Conservation (phyloP, 1,140 invertebrate genomes). For the Linepithema humile region DNA sequence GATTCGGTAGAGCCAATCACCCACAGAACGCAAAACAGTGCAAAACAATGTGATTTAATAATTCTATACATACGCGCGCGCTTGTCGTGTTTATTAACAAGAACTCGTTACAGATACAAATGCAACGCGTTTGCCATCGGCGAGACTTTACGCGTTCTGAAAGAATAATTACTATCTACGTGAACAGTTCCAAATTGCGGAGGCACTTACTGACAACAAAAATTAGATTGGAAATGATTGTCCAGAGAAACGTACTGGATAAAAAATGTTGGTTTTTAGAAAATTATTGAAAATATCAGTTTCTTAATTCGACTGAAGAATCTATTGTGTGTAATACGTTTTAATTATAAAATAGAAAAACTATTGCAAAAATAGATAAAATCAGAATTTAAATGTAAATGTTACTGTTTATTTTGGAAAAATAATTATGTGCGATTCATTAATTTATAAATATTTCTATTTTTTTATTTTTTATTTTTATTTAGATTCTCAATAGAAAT, state of each 20-base stretch:
- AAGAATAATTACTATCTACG: constrained; percentile 12
- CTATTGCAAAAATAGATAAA: neutral
- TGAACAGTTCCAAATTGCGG: neutral
- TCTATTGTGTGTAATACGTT: neutral
- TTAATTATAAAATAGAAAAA: neutral
- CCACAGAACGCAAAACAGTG: constrained; percentile 44
- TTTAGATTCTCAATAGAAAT: neutral
- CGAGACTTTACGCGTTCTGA: neutral
- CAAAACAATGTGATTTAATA: constrained; percentile 62
- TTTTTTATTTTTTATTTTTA: neutral
- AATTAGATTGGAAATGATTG: neutral
- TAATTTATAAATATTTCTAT: neutral
- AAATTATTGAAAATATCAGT: neutral
- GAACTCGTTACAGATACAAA: neutral
- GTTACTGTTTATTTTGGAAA: neutral
- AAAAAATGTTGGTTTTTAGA: neutral
- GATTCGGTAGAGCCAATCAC: constrained; percentile 55
- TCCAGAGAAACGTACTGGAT: neutral
- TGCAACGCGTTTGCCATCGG: neutral
- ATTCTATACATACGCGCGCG: constrained; percentile 37
- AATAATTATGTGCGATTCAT: neutral
- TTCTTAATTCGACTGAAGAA: neutral
- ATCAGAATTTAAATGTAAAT: neutral
- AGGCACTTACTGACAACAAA: neutral
- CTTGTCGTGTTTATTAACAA: constrained; percentile 1